Evolutionary conservation across 2,888 invertebrate species (phyloP), one percentile per base, ranked within the genome.

Genomic region (Diploptera punctata): DNA sequence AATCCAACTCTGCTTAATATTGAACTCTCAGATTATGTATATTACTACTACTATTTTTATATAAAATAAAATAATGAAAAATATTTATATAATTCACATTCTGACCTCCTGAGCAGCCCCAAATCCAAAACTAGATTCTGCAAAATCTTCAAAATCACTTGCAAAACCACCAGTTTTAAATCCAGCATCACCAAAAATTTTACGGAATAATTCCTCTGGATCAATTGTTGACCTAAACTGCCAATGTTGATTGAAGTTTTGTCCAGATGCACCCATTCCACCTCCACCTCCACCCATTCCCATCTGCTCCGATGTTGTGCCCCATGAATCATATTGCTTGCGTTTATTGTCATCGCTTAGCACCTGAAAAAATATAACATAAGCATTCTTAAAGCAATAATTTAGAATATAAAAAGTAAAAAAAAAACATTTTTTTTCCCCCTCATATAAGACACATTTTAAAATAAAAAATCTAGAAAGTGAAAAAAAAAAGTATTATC

Each of bases 161-260:
- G 87, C 86, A 74, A 78, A 76, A 16, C 57, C 38, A 70, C 81
- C 80, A 7, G 81, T 79, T 76, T 86, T 86, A 79, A 93, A 93
- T 38, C 91, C 91, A 31, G 89, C 90, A 77, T 93, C 92, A n/a
- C 94, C 94, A 82, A 99, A 99, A 79, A 99, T 98, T 84, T 94
- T 96, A 69, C 98, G 88, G 84, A 99, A 99, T 47, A 99, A 83
- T 82, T 99, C 98, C 80, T 99, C 98, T 0, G 99, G 98, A 83
- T 99, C 97, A 77, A 98, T 91, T 9, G 90, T 90, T 0, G 95
- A 93, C 76, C 93, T 92, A 81, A 94, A 97, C 78, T 93, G 90
- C 94, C 95, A 97, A 77, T 87, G 89, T 78, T 92, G 90, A 54
- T 87, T 86, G 79, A 91, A 93, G 24, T 77, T 77, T 38, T 76